A percentile compares a stretch with the other conserved stretches of the same genome.
phyloP scores from a whole-genome alignment of 2,888 invertebrate species.

The Sarcophaga subvicina region DNA sequence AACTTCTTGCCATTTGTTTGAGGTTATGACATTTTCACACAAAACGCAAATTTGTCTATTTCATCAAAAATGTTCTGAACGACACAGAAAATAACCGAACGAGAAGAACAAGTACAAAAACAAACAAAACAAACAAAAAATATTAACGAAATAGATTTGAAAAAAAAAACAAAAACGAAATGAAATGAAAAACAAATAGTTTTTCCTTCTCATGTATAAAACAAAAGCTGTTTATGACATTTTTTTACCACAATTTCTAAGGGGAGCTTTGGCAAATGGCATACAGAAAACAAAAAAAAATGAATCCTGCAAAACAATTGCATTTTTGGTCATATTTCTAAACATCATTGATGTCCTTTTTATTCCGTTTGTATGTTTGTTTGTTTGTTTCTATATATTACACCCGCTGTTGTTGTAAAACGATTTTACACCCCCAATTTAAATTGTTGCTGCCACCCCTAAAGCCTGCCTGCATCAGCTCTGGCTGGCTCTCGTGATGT shows the following conservation, averaged over 20 bases:
- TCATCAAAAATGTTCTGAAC: conserved; percentile 74
- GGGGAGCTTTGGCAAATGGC: not conserved
- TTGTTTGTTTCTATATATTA: not conserved
- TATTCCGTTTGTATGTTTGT: not conserved
- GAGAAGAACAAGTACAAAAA: not conserved
- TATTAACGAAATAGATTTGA: not conserved
- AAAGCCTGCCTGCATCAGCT: not conserved
- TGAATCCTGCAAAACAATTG: conserved; percentile 28
- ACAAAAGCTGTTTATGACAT: conserved; percentile 69
- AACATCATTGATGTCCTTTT: conserved; percentile 64
- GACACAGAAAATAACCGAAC: not conserved
- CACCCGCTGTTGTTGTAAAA: conserved; percentile 20
- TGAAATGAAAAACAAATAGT: conserved; percentile 65
- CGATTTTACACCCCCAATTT: conserved; percentile 46
- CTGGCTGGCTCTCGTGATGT: conserved; percentile 38
- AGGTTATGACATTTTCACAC: conserved; percentile 70
- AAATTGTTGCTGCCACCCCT: not conserved
- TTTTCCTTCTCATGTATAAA: conserved; percentile 61
- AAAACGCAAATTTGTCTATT: conserved; percentile 80
- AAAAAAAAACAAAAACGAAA: conserved; percentile 37
- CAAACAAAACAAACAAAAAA: conserved; percentile 7
- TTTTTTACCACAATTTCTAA: conserved; percentile 61
- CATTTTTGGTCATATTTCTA: conserved; percentile 56
- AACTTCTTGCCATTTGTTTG: conserved; percentile 68
- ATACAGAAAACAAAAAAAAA: not conserved